Evolutionary conservation across 2,888 invertebrate genomes (phyloP), one percentile per base, ranked within the genome.

Genomic region (Entomobrya multifasciata): DNA sequence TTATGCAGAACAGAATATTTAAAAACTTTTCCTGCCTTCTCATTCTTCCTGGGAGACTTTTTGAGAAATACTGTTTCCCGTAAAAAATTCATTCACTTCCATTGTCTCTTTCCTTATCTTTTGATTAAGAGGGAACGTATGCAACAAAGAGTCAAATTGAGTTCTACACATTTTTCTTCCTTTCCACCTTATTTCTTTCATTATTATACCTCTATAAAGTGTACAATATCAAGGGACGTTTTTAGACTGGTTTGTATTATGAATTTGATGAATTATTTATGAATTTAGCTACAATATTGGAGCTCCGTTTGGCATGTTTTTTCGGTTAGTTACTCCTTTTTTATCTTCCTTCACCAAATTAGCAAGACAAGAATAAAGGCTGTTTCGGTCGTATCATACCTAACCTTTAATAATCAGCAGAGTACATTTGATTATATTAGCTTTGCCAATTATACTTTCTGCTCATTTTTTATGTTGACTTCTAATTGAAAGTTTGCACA

Each of bases 251-350:
- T 36, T 36, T n/a, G n/a, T 57, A 22, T 77, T 77, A 78, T 78
- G 84, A 84, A 70, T 70, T 77, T 84, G 70, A 84, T 84, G 70
- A 84, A 84, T 84, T 70, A 84, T 84, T 67, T 78, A 84, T 78
- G 84, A 83, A 83, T 83, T 65, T 55, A 55, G 25, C 55, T 52
- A 15, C 36, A 11, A 57, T 3, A 47, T 13, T 5, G 47, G 36
- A 49, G 60, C 8, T 25, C 1, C 20, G 36, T 30, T 30, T 4
- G 2, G 47, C 10, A 13, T 49, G 57, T 22, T 27, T 15, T 83
- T 27, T 77, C 17, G 83, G 83, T 77, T 83, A 47, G 83, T 83
- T 83, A 77, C 30, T 36, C 27, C 49, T 62, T 78, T 76, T 57
- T 20, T 57, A 2, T 1, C 13, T 25, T 30, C 1, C 25, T 15